Base-by-base conservation (phyloP, 2,113 vertebrate species). In the Phalacrocorax aristotelis region DNA sequence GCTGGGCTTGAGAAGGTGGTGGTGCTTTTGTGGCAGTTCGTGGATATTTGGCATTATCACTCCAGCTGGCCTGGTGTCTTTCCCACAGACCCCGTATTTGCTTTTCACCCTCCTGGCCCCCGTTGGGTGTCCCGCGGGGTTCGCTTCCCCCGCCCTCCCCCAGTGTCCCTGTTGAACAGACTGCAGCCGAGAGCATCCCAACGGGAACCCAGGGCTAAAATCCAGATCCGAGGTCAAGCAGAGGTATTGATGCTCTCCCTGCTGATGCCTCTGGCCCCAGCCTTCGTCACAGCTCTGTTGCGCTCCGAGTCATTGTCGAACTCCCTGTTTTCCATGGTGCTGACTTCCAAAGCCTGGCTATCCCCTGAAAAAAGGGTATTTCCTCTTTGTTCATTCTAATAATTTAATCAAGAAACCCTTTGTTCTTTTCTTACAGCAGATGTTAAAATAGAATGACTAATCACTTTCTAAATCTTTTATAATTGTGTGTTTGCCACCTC, bases 261-360 rank as follows among this genome's bases (percentile, higher is more conserved):
- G n/a, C 15, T 1, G 3, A 19, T 2, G 21, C 29, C 61, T 51
- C 52, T 40, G 20, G 5, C n/a, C 58, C 44, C 10, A 2, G 30
- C 64, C 25, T 74, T 51, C 4, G 1, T 30, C 61, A 10, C 7
- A 51, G 21, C 69, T 58, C 27, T 14, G 25, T 49, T 26, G 10
- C 1, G 2, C 68, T 57, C n/a, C 2, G 3, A 7, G 38, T 25
- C 3, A 0, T 64, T 85, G 0, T 18, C 13, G 2, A 34, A 26
- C n/a, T 71, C 30, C 51, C 55, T 38, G 18, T 89, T 68, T 78
- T 61, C 60, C 44, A 2, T 7, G 13, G 70, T 27, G 40, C 70
- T 57, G 81, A 13, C 52, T 93, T 57, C 90, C 49, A 52, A 57
- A 46, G 77, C 29, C 65, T 55, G 46, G 11, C 70, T 46, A 3